These are phyloP conservation scores for Apamea monoglypha DNA, from an alignment of 2,888 invertebrate species.

Conservation along the genomic window DNA sequence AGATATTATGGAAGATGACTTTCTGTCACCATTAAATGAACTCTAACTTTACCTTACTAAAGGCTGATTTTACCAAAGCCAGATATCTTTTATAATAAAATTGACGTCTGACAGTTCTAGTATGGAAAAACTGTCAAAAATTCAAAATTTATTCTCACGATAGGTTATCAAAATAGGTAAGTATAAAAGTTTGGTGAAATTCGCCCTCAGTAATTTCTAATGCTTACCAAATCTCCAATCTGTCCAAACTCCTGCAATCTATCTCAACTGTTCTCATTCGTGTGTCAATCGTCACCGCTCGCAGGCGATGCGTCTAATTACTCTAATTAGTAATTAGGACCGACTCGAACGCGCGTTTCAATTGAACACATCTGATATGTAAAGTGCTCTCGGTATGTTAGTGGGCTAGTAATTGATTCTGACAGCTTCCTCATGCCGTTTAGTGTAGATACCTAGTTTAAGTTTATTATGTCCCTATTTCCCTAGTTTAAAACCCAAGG, in stretches of 20 bases:
- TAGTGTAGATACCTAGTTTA: conserved; percentile 15
- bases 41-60: too few relatives aligned
- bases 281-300: conserved; percentile 50
- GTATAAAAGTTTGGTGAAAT: too few relatives aligned
- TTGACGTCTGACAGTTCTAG: too few relatives aligned
- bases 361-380: conserved; percentile 63
- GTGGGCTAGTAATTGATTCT: conserved; percentile 35
- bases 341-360: conserved; percentile 53
- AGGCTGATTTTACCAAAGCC: too few relatives aligned
- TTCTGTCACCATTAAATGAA: too few relatives aligned
- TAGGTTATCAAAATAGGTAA: too few relatives aligned
- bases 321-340: conserved; percentile 50
- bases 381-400: conserved; percentile 48
- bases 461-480: neutral
- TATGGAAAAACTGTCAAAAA: too few relatives aligned
- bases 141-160: too few relatives aligned
- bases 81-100: too few relatives aligned
- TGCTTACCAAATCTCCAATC: neutral
- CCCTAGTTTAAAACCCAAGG: neutral
- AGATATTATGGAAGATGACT: too few relatives aligned
- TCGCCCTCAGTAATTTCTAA: neutral
- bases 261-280: neutral
- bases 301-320: conserved; percentile 48
- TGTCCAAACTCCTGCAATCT: neutral
- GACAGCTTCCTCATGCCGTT: conserved; percentile 47